Base-by-base conservation (phyloP, 1,140 invertebrate genomes). In the Sitobion miscanthi region DNA sequence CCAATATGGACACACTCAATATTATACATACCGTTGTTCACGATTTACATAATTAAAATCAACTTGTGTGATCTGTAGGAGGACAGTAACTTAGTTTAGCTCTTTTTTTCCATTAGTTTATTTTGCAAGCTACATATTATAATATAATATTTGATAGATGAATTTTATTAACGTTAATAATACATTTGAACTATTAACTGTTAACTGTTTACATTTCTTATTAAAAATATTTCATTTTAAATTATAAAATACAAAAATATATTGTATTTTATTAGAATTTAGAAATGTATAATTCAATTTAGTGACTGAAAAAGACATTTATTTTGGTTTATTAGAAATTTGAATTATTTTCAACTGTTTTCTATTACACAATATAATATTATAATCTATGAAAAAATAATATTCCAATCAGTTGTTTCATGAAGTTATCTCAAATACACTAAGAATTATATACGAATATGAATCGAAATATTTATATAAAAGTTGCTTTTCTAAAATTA, bases 31-130 rank as follows among this genome's bases (percentile, higher is more conserved):
- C 85, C 45, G 85, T 87, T 49, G 85, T 87, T 49, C 85, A 45
- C 30, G 30, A 87, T 87, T 87, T 87, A 47, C 85, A 87, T 87
- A 87, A 47, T 87, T 87, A 87, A 87, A 47, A 87, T 87, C 85
- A 23, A 87, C 85, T n/a, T 87, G 45, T 87, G 85, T 17, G 85
- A 87, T 87, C 85, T 30, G 85, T 87, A 87, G 85, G 85, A 47
- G 23, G 85, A 87, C 85, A 87, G 45, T 49, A 49, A n/a, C 45
- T 77, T 77, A n/a, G 62, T n/a, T 69, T 17, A 77, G 30, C 62
- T 2, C 1, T 87, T 45, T 47, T 30, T 85, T 30, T 47, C 47
- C 11, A 47, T 20, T 82, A 85, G 25, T 85, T 14, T 23, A 25
- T 85, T 45, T 85, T 45, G 38, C 21, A 49, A 47, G 45, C 30